A percentile compares a stretch with the other conserved stretches of the same genome.
These are phyloP conservation scores for Cerastis rubricosa DNA, from an alignment of 2,888 invertebrate genomes.

Conservation along the genomic window DNA sequence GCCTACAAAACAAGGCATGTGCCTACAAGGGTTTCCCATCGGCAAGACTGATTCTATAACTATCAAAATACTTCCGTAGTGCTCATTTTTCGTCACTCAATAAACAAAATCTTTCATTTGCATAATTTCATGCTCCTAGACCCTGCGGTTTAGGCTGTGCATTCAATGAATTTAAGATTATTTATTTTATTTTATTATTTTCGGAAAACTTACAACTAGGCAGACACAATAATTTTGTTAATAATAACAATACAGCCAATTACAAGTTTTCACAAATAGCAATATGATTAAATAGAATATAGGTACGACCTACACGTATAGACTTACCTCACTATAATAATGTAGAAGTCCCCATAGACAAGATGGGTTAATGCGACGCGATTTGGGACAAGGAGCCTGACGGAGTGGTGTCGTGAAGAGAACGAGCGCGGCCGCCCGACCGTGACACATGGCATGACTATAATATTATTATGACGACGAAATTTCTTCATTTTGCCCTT, in stretches of 20 bases:
- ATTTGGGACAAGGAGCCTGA: slow-evolving; percentile 79
- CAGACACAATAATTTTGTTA: too few species aligned
- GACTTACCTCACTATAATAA: slow-evolving; percentile 33
- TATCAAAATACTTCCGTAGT: background rate
- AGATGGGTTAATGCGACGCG: slow-evolving; percentile 77
- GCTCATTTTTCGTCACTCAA: background rate
- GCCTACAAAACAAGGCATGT: background rate
- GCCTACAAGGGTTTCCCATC: background rate
- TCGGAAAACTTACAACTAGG: too few species aligned
- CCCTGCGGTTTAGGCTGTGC: background rate
- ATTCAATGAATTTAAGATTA: background rate
- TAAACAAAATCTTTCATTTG: background rate
- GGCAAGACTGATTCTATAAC: background rate
- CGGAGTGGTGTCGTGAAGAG: slow-evolving; percentile 74
- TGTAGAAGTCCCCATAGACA: slow-evolving; percentile 64
- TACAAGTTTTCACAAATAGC: too few species aligned
- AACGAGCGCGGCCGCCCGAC: slow-evolving; percentile 69
- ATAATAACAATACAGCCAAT: too few species aligned
- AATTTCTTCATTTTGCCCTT: slow-evolving; percentile 82
- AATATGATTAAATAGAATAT: background rate
- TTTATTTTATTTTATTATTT: too few species aligned
- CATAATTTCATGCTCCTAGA: background rate
- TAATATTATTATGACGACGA: slow-evolving; percentile 81
- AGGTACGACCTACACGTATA: background rate
- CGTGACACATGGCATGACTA: slow-evolving; percentile 81